Evolutionary conservation across 2,888 invertebrate genomes (phyloP).

Genomic region (Drosophila putrida): DNA sequence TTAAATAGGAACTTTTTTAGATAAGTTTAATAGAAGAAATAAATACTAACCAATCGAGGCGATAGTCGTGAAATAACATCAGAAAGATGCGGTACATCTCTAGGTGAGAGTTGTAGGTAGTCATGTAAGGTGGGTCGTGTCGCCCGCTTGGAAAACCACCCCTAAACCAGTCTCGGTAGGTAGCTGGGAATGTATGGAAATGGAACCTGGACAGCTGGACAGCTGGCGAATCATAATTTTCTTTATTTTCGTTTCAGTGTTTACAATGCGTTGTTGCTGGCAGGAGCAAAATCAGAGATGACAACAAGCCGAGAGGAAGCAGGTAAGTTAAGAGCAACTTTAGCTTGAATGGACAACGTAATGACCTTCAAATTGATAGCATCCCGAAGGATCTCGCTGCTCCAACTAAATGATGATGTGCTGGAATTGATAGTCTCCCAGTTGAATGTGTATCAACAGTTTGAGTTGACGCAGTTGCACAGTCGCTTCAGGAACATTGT

Average conservation of each 20-base stretch:
- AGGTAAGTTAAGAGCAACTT: conserved; percentile 50
- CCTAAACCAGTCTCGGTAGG: conserved; percentile 42
- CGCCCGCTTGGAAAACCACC: conserved; percentile 60
- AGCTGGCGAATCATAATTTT: conserved; percentile 49
- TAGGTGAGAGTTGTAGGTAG: conserved; percentile 37
- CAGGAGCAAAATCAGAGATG: conserved; percentile 43
- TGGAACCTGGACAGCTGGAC: conserved; percentile 50
- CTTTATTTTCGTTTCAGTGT: conserved; percentile 43
- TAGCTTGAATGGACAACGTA: background rate
- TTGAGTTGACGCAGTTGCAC: conserved; percentile 64
- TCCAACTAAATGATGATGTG: conserved; percentile 79
- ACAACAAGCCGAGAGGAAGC: conserved; percentile 45
- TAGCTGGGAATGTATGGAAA: conserved; percentile 20
- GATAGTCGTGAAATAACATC: conserved; percentile 10
- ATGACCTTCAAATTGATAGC: conserved; percentile 6
- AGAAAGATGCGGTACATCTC: conserved; percentile 43
- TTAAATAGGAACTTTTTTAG: too few species aligned
- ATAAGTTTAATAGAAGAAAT: too few species aligned
- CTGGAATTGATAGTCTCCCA: conserved; percentile 67
- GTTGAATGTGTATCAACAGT: conserved; percentile 70
- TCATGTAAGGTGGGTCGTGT: conserved; percentile 38
- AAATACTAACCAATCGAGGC: background rate
- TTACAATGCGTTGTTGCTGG: conserved; percentile 40
- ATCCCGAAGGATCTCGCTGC: conserved; percentile 42
- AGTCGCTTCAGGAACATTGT: conserved; percentile 67